These are phyloP conservation scores for Smutsia temminckii DNA, from an alignment of 2,797 vertebrate species.

Conservation along the genomic window DNA sequence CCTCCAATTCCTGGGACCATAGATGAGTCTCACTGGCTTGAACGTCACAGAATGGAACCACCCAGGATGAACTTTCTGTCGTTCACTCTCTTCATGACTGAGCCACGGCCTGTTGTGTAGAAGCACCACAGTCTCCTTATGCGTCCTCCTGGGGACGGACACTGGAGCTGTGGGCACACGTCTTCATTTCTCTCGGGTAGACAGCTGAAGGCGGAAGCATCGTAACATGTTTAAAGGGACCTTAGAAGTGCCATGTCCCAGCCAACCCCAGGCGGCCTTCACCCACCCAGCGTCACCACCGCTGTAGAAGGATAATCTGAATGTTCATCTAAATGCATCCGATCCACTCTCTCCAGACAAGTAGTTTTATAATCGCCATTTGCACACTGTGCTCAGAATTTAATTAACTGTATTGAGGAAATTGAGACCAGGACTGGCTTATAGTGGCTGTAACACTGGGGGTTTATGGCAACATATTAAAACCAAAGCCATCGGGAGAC, in stretches of 20 bases:
- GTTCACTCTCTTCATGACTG: rapidly evolving
- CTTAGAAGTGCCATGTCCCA: not conserved
- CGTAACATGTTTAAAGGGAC: not conserved
- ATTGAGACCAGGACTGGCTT: conserved; percentile 72
- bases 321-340: conserved; percentile 72
- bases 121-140: rapidly evolving
- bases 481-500: conserved; percentile 75
- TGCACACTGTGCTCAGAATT: conserved; percentile 80
- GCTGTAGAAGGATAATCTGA: conserved; percentile 48
- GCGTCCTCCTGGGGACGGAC: not conserved
- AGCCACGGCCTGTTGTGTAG: rapidly evolving
- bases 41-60: not conserved
- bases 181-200: not conserved
- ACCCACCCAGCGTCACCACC: not conserved
- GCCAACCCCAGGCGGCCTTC: not conserved
- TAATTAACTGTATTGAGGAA: conserved; percentile 82
- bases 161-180: too few relatives aligned
- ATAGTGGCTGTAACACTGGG: conserved; percentile 78
- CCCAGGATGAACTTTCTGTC: rapidly evolving
- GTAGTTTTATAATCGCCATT: conserved; percentile 81
- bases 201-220: not conserved
- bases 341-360: conserved; percentile 69
- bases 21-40: not conserved
- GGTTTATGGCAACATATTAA: conserved; percentile 83
- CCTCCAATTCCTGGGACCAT: not conserved